These are phyloP conservation scores for Drosophila suzukii DNA, from an alignment of 1,140 invertebrate genomes.

Conservation along the genomic window DNA sequence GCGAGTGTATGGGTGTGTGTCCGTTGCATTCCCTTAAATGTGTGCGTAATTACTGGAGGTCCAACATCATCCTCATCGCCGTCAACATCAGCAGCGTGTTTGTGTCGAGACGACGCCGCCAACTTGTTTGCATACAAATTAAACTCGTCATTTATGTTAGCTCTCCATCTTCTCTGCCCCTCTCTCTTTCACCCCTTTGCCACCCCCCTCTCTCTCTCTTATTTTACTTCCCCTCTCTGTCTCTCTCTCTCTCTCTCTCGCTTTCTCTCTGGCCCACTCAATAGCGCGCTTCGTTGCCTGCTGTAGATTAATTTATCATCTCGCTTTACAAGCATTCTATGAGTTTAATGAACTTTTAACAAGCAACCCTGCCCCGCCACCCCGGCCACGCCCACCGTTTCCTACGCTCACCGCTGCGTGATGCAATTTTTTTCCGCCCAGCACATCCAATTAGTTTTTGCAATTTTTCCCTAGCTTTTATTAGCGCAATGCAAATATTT, in stretches of 20 bases:
- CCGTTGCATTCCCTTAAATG: conserved; percentile 45
- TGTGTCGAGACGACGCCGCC: conserved; percentile 72
- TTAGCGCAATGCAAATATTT: conserved; percentile 79
- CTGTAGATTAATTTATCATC: conserved; percentile 83
- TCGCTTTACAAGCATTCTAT: conserved; percentile 82
- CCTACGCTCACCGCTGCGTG: conserved; percentile 19
- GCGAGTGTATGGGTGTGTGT: conserved; percentile 24
- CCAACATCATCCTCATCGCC: conserved; percentile 60
- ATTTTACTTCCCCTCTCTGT: conserved; percentile 5
- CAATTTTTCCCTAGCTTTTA: conserved; percentile 68
- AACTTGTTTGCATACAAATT: conserved; percentile 83
- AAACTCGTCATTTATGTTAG: conserved; percentile 79
- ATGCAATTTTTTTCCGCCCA: conserved; percentile 45
- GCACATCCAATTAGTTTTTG: conserved; percentile 79
- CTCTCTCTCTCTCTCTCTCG: conserved; percentile 2
- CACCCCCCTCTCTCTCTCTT: too few relatives aligned
- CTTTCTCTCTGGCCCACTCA: conserved; percentile 62
- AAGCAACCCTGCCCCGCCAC: conserved; percentile 55
- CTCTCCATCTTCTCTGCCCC: conserved; percentile 32
- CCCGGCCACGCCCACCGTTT: conserved; percentile 24
- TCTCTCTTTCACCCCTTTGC: not conserved
- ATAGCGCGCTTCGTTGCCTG: conserved; percentile 75
- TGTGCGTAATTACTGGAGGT: conserved; percentile 75
- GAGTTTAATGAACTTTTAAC: conserved; percentile 83
- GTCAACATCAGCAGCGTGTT: conserved; percentile 64